These are phyloP conservation scores for Cryptotermes secundus DNA, from an alignment of 1,140 invertebrate genomes.

Conservation along the genomic window DNA sequence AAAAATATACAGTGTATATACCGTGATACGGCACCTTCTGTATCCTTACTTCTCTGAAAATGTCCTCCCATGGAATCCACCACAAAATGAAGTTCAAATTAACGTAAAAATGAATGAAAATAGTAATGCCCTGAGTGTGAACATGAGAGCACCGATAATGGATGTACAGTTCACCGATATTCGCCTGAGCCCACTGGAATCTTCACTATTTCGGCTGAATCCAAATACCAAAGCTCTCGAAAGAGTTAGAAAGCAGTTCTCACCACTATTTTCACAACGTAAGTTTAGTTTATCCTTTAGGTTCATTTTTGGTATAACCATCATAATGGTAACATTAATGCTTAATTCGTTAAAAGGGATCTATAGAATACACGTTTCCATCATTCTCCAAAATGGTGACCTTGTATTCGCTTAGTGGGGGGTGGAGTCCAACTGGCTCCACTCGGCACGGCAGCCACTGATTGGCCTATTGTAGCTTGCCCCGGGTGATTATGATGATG, in stretches of 20 bases:
- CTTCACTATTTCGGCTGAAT: neutral
- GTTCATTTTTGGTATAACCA: too few species aligned
- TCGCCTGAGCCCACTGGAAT: neutral
- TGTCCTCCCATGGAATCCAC: neutral
- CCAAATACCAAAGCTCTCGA: neutral
- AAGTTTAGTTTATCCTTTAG: neutral
- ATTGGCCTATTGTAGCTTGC: too few species aligned
- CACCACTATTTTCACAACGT: neutral
- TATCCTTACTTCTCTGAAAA: neutral
- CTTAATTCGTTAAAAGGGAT: too few species aligned
- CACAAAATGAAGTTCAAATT: neutral
- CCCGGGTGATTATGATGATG: too few species aligned
- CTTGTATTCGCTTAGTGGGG: too few species aligned
- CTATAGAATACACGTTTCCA: too few species aligned
- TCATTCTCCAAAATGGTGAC: too few species aligned
- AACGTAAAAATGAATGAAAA: neutral
- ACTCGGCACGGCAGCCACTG: too few species aligned
- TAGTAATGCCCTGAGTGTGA: neutral
- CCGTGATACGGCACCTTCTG: neutral
- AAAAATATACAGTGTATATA: neutral
- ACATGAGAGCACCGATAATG: neutral
- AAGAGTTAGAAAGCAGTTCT: neutral
- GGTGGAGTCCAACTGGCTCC: too few species aligned
- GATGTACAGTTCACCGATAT: neutral
- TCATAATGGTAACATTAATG: too few species aligned